Evolutionary conservation across 2,113 vertebrate species (phyloP).

Genomic region (Dermatemys mawii): DNA sequence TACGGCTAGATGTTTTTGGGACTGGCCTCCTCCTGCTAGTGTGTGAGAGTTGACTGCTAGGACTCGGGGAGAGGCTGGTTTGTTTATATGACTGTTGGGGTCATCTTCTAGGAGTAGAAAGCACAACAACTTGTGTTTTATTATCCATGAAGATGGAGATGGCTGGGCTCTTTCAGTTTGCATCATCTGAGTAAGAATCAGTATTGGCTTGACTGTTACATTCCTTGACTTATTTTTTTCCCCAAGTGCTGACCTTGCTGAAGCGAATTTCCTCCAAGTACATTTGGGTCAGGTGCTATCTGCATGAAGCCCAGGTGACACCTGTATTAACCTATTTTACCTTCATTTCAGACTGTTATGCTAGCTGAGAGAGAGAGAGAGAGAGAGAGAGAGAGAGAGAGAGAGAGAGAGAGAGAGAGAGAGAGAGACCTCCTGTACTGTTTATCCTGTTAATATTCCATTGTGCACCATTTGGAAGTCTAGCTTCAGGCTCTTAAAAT

Average conservation of each 20-base stretch:
- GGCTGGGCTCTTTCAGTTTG: background rate
- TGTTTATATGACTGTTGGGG: background rate
- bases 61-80: background rate
- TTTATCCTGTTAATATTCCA: background rate
- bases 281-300: background rate
- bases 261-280: background rate
- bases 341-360: background rate
- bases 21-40: background rate
- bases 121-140: background rate
- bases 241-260: background rate
- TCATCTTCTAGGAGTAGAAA: background rate
- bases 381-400: too few species aligned
- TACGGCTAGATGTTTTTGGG: background rate
- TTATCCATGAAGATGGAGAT: too few species aligned
- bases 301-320: background rate
- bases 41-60: background rate
- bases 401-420: too few species aligned
- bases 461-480: background rate
- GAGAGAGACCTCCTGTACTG: background rate
- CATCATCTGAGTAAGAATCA: background rate
- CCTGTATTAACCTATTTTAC: background rate
- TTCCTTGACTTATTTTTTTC: background rate
- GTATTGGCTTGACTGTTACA: background rate
- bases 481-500: background rate
- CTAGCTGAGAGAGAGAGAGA: background rate